Conservation (phyloP, 2,888 invertebrate species). For the Dolichomitus sp. region DNA sequence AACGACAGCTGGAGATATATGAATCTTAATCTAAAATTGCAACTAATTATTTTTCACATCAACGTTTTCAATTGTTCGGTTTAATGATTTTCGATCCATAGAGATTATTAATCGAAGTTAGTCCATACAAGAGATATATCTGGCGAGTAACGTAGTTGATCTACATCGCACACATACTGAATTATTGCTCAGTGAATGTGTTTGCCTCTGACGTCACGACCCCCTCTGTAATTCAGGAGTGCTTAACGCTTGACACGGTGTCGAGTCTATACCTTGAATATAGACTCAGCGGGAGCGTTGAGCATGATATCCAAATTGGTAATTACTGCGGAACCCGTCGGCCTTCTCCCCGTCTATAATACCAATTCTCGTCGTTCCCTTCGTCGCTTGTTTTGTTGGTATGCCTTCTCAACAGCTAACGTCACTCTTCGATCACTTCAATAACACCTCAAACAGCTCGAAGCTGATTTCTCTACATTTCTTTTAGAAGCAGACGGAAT, state of each 20-base stretch:
- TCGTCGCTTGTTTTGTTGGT: not conserved
- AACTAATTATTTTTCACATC: too few relatives aligned
- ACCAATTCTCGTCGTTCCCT: constrained; percentile 5
- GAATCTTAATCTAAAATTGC: too few relatives aligned
- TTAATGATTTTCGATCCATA: not conserved
- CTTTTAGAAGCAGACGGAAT: not conserved
- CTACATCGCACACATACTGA: not conserved
- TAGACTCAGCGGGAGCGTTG: constrained; percentile 9
- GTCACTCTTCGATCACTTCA: not conserved
- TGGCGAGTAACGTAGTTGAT: not conserved
- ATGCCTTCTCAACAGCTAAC: not conserved
- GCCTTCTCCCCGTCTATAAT: not conserved
- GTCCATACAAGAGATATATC: not conserved
- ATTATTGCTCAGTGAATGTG: not conserved
- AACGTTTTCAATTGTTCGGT: too few relatives aligned
- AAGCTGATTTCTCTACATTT: constrained; percentile 8
- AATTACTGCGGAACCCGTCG: constrained; percentile 69
- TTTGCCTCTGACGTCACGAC: not conserved
- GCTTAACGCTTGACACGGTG: constrained; percentile 23
- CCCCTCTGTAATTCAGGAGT: constrained; percentile 3
- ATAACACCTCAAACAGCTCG: not conserved
- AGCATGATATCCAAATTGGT: constrained; percentile 77
- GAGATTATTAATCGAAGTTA: not conserved
- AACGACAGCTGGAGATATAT: too few relatives aligned
- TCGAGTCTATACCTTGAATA: not conserved